These are phyloP conservation scores for Lampris megalopsis DNA, from an alignment of 2,113 vertebrate genomes.

Conservation along the genomic window DNA sequence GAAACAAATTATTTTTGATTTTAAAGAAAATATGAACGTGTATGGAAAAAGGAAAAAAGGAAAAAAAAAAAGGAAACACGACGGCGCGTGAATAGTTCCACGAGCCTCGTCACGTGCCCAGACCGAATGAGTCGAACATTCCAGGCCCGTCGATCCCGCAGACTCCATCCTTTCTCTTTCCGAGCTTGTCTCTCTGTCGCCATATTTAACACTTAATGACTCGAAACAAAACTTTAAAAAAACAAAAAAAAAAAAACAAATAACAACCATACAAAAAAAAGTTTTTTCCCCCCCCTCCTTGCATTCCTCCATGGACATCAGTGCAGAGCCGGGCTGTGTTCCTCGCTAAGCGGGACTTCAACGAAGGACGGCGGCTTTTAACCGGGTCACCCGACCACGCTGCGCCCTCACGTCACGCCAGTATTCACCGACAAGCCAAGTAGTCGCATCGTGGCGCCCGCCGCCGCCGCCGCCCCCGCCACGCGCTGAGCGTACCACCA, in stretches of 20 bases:
- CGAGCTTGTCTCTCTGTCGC: conserved; percentile 62
- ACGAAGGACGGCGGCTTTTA: conserved; percentile 19
- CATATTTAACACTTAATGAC: conserved; percentile 70
- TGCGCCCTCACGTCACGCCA: conserved; percentile 42
- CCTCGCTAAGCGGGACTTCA: conserved; percentile 55
- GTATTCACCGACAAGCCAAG: conserved; percentile 73
- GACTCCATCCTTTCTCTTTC: conserved; percentile 55
- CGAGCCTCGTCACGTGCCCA: conserved; percentile 65
- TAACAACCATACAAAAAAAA: not conserved
- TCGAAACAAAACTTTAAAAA: conserved; percentile 40
- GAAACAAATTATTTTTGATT: conserved; percentile 72
- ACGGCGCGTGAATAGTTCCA: conserved; percentile 66
- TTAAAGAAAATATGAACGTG: conserved; percentile 74
- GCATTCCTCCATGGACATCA: conserved; percentile 60
- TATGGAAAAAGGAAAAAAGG: conserved; percentile 50
- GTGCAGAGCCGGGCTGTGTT: conserved; percentile 55
- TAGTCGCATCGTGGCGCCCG: conserved; percentile 59
- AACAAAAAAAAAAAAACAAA: conserved; percentile 7
- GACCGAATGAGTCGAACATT: conserved; percentile 67
- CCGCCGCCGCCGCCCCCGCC: conserved; percentile 53
- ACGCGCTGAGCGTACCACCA: conserved; percentile 42
- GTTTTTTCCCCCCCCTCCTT: not conserved
- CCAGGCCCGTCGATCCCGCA: conserved; percentile 57
- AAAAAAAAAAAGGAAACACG: not conserved
- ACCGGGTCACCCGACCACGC: not conserved